phyloP scores from a whole-genome alignment of 1,140 invertebrate species.

The Araneus ventricosus region DNA sequence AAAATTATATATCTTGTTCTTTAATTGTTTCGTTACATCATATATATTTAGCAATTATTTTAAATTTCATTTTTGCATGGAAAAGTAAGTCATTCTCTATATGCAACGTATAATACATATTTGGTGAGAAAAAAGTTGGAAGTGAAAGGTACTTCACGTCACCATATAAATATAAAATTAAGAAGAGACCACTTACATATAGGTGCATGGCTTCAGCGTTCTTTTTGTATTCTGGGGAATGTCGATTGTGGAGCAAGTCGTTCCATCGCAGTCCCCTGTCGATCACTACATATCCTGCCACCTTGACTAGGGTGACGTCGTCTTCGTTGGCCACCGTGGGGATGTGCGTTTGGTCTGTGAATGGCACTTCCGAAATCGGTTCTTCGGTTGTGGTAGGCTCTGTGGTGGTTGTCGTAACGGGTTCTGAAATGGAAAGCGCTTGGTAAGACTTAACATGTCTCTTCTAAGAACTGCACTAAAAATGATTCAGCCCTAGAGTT shows the following conservation, averaged over 20 bases:
- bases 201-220: constrained; percentile 22
- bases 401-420: not conserved
- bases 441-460: no score
- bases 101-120: no score
- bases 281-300: constrained; percentile 28
- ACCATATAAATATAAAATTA: no score
- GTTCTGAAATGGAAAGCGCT: constrained; percentile 2
- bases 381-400: constrained; percentile 56
- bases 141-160: no score
- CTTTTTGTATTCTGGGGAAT: constrained; percentile 59
- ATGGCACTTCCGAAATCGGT: constrained; percentile 51
- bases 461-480: no score
- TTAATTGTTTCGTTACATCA: not conserved
- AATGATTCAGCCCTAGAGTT: no score
- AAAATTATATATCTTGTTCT: no score
- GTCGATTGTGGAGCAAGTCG: constrained; percentile 46
- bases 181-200: not conserved
- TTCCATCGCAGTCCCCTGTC: constrained; percentile 50
- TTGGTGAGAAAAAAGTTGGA: no score
- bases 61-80: not conserved
- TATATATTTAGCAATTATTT: not conserved
- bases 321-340: constrained; percentile 38
- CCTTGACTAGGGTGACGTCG: constrained; percentile 46
- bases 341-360: constrained; percentile 30
- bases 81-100: not conserved